Evolutionary conservation across 2,797 vertebrate genomes (phyloP), one percentile per base, ranked within the genome.

Genomic region (Notamacropus eugenii): DNA sequence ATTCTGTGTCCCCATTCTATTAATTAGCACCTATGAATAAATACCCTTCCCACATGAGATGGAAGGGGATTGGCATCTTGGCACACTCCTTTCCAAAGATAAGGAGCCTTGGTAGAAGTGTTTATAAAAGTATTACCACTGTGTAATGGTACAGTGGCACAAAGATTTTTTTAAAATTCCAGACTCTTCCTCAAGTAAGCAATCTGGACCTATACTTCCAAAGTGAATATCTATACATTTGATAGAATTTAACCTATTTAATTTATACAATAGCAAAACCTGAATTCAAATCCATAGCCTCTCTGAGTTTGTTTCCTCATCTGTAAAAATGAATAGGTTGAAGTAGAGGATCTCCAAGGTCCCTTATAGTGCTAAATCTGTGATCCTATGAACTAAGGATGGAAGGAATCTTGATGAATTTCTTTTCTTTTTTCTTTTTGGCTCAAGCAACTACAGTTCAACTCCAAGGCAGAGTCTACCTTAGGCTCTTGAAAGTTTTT

Each of bases 101-200:
- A 10, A 59, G 1, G 91, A 59, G 92, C 56, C 54, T 97, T 91
- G 90, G 24, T 28, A 94, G 92, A 92, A 1, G 91, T 87, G 90
- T 59, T 93, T 34, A 91, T 74, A 94, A 54, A 94, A 95, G 67
- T 93, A 90, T 57, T 92, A 54, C 31, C 94, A 52, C 1, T 54
- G 91, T 87, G 67, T 0, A 10, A 52, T 52, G 52, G 52, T 54
- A 74, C 16, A 55, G 56, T 29, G 58, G 12, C 90, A 97, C 19
- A 46, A 46, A 24, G n/a, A 82, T 24, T 82, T 46, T 9, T 82
- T 46, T 27, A 62, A 46, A 82, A 82, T 82, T 22, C 74, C 46
- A 82, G 22, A 82, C 22, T 82, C 22, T 82, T 82, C 22, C 22
- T 46, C 74, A 82, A 46, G 24, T 27, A 82, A 27, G 40, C 24